phyloP scores from a whole-genome alignment of 2,888 invertebrate genomes.

The Melipona bicolor region DNA sequence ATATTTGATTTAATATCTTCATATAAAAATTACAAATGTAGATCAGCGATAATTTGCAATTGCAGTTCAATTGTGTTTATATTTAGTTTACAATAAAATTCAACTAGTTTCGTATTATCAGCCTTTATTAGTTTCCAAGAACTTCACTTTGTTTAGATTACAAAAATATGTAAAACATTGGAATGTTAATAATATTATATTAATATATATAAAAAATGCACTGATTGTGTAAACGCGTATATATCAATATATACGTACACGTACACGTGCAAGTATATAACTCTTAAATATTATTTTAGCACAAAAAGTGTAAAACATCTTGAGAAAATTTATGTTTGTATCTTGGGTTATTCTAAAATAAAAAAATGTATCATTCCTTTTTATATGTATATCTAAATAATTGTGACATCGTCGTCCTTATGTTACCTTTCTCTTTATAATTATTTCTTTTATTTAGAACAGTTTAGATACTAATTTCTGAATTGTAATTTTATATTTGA shows the following conservation, averaged over 20 bases:
- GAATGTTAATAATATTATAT: conserved; percentile 25
- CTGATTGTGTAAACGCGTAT: not conserved
- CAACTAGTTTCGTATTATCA: conserved; percentile 44
- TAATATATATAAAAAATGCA: conserved; percentile 14
- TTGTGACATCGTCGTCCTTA: conserved; percentile 20
- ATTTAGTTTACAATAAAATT: conserved; percentile 18
- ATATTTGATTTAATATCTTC: conserved; percentile 80
- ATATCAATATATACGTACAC: not conserved
- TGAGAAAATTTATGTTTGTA: conserved; percentile 36
- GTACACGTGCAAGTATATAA: not conserved
- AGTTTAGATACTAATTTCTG: not conserved
- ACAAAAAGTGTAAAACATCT: conserved; percentile 26
- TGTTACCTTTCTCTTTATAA: conserved; percentile 10
- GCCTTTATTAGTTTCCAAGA: conserved; percentile 52
- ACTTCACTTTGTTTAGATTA: conserved; percentile 18
- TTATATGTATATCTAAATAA: conserved; percentile 28
- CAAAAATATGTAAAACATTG: conserved; percentile 38
- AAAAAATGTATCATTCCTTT: conserved; percentile 27
- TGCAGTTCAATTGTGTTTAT: conserved; percentile 78
- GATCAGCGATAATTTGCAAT: conserved; percentile 76
- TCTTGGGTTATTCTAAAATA: conserved; percentile 24
- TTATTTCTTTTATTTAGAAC: conserved; percentile 3
- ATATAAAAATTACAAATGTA: conserved; percentile 73
- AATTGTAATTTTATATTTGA: conserved; percentile 1
- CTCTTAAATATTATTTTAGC: conserved; percentile 33